These are phyloP conservation scores for Euzophera pinguis DNA, from an alignment of 2,888 invertebrate species.

Conservation along the genomic window DNA sequence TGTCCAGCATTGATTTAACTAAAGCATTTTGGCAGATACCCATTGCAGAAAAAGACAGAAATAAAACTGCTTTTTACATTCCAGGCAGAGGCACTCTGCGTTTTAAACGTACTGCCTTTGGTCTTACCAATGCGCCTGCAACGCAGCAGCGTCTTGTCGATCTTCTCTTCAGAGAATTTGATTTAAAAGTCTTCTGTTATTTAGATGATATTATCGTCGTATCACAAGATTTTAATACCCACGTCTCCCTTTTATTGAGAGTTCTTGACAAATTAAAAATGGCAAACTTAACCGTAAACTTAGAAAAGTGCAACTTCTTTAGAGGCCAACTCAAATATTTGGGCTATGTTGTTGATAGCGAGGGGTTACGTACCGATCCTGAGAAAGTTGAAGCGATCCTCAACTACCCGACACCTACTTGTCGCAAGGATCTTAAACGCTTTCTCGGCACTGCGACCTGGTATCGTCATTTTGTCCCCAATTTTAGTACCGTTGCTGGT, in stretches of 20 bases:
- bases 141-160: neutral
- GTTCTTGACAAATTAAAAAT: neutral
- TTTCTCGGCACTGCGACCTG: constrained; percentile 20
- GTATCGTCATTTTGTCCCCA: constrained; percentile 7
- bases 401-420: constrained; percentile 24
- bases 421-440: constrained; percentile 22
- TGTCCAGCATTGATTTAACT: constrained; percentile 24
- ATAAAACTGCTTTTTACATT: neutral
- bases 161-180: neutral
- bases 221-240: neutral
- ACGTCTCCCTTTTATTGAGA: neutral
- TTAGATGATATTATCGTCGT: neutral
- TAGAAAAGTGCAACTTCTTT: constrained; percentile 16
- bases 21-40: constrained; percentile 27
- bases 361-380: constrained; percentile 28
- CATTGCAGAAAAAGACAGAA: neutral
- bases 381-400: constrained; percentile 26
- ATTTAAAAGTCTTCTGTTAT: neutral
- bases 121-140: neutral
- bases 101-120: neutral
- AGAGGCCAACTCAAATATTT: constrained; percentile 21
- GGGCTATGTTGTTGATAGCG: constrained; percentile 29
- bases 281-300: neutral
- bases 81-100: neutral
- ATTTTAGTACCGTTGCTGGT: constrained; percentile 24